Percentiles rank a stretch among this genome's conserved stretches.
phyloP scores from a whole-genome alignment of 2,113 vertebrate species.

The Acrocephalus kingi region DNA sequence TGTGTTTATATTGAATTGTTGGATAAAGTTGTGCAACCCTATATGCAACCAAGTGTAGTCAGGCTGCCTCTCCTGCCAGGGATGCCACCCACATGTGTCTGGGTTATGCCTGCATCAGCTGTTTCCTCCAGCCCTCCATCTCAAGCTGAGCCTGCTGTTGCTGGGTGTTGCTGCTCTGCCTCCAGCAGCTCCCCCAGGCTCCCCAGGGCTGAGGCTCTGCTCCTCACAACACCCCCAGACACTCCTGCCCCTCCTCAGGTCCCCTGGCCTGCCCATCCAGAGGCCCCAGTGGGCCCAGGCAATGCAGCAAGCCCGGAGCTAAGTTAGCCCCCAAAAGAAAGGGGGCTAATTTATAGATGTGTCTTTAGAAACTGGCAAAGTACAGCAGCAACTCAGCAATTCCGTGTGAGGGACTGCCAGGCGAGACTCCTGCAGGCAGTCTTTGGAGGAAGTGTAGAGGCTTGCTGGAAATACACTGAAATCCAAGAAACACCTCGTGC shows the following conservation, averaged over 20 bases:
- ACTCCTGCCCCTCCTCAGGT: neutral
- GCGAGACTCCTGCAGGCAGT: neutral
- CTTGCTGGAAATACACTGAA: neutral
- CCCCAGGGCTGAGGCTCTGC: neutral
- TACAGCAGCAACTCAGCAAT: neutral
- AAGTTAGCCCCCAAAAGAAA: neutral
- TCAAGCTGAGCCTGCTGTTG: neutral
- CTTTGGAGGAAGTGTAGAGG: neutral
- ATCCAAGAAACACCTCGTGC: neutral
- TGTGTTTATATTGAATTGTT: neutral
- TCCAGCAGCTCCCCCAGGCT: neutral
- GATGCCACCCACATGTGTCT: constrained; percentile 44
- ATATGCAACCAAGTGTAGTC: neutral
- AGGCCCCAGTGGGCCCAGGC: neutral
- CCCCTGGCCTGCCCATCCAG: neutral
- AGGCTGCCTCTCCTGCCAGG: constrained; percentile 28
- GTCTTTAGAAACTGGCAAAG: neutral
- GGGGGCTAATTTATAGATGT: neutral
- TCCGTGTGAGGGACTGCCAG: neutral
- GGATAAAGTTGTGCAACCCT: constrained; percentile 37
- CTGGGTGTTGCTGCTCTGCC: neutral
- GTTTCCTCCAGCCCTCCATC: neutral
- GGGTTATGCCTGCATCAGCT: constrained; percentile 44
- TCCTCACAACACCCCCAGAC: neutral
- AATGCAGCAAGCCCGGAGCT: neutral